Evolutionary conservation across 2,113 vertebrate species (phyloP), one percentile per base, ranked within the genome.

Genomic region (Tachysurus vachellii): DNA sequence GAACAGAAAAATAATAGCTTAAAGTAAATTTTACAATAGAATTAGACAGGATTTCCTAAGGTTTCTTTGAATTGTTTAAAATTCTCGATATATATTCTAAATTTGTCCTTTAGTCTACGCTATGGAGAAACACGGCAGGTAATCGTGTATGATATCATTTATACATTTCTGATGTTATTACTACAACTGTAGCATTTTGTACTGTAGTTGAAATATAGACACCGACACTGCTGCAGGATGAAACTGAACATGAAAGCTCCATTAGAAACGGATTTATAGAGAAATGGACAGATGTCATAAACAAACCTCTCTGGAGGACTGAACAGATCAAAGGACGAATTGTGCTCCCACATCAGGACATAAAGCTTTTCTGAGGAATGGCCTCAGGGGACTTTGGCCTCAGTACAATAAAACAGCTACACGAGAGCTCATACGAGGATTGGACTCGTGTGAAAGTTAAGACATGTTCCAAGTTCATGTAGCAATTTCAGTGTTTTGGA

Each of bases 231-330:
- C 62, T 66, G 62, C n/a, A n/a, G 26, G n/a, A 64, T n/a, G 62
- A 64, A 64, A 64, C 2, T 64, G 62, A 64, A n/a, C 62, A 14
- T 13, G 62, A 3, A 66, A 14, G 64, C 64, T 31, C n/a, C 64
- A 68, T 68, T 31, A 68, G n/a, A 68, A 68, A 68, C 64, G 14
- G 61, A 64, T 64, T 64, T n/a, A 62, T 62, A 62, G 61, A n/a
- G n/a, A 28, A 31, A 31, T 68, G 28, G n/a, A 13, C n/a, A 31
- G 12, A 68, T 31, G 13, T 26, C 1, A 68, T 31, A 68, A 68
- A 66, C 13, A 68, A 31, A 13, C 12, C 12, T 68, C 28, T 68
- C n/a, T 68, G 26, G 62, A 64, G 26, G 62, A 64, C n/a, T 64
- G 62, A 64, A n/a, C 12, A 26, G 11, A n/a, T 28, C 62, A 64